phyloP scores from a whole-genome alignment of 1,140 invertebrate species.

The Muscidifurax raptorellus region DNA sequence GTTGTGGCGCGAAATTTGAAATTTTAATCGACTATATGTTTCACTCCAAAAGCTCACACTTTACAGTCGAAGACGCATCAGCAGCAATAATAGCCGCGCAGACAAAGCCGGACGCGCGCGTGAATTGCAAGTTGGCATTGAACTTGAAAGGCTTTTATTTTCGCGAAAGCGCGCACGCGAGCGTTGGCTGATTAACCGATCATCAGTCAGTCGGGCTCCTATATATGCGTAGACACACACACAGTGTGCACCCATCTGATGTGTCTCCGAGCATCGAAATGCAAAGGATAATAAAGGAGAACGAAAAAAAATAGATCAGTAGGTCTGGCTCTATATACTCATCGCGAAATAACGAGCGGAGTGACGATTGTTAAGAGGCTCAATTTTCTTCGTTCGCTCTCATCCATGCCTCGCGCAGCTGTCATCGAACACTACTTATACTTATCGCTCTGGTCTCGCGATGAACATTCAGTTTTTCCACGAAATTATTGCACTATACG shows the following conservation, averaged over 20 bases:
- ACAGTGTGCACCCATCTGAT: not conserved
- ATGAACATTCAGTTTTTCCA: not conserved
- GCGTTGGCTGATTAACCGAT: not conserved
- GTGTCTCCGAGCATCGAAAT: conserved; percentile 27
- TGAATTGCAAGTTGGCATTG: conserved; percentile 16
- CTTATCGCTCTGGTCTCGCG: no score
- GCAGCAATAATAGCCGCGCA: not conserved
- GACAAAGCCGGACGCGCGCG: not conserved
- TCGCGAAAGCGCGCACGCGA: not conserved
- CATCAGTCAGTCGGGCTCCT: not conserved
- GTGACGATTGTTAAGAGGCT: conserved; percentile 54
- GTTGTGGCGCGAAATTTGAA: no score
- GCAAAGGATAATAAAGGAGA: conserved; percentile 33
- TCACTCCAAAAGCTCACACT: no score
- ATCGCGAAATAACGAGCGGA: conserved; percentile 64
- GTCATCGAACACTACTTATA: no score
- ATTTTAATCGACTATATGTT: no score
- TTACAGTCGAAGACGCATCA: not conserved
- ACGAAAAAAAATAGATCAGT: conserved; percentile 66
- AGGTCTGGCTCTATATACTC: conserved; percentile 63
- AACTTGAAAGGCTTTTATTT: conserved; percentile 33
- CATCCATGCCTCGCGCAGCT: not conserved
- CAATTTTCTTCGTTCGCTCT: conserved; percentile 38
- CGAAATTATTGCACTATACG: no score
- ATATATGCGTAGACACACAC: no score